Evolutionary conservation across 1,140 invertebrate species (phyloP), one percentile per base, ranked within the genome.

Genomic region (Hyles euphorbiae): DNA sequence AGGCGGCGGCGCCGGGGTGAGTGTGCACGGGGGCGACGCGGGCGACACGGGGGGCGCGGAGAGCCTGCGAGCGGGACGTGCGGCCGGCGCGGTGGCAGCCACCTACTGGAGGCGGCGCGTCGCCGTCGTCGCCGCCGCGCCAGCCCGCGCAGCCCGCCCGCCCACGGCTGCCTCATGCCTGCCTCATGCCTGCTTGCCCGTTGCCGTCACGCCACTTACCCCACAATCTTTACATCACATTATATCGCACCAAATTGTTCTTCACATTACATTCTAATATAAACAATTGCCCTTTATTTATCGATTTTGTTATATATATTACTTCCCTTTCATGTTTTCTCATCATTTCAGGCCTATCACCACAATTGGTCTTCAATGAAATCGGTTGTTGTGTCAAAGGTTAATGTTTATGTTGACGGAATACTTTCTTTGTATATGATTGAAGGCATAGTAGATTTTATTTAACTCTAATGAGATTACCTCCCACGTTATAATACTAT

Each of bases 191-290:
- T 22, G 22, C 22, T 22, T 22, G 22, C 22, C 22, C 22, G 58
- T 65, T 69, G 65, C 74, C 76, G 78, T 78, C 81, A 81, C 73
- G 74, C 73, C 74, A 76, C 73, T 83, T 81, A 81, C 70, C 74
- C 76, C 70, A 76, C 76, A 79, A 76, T 78, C 71, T 74, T 75
- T 74, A 81, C 72, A 74, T 73, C 67, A 69, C 71, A 75, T 72
- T 78, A 79, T 81, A 79, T 76, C 70, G 76, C 67, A 72, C 65
- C 65, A 55, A 77, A 80, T 68, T 71, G 70, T 71, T 75, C 65
- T 68, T 61, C 65, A 65, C 64, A 67, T 72, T 40, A 40, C 8
- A 40, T 40, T 40, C 36, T 8, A 40, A 40, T 22, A 40, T 40
- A 40, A 5, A 5, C 4, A 40, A 40, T 40, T 40, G 36, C 8